Conservation (phyloP, 2,797 vertebrate species). For the Betta splendens region DNA sequence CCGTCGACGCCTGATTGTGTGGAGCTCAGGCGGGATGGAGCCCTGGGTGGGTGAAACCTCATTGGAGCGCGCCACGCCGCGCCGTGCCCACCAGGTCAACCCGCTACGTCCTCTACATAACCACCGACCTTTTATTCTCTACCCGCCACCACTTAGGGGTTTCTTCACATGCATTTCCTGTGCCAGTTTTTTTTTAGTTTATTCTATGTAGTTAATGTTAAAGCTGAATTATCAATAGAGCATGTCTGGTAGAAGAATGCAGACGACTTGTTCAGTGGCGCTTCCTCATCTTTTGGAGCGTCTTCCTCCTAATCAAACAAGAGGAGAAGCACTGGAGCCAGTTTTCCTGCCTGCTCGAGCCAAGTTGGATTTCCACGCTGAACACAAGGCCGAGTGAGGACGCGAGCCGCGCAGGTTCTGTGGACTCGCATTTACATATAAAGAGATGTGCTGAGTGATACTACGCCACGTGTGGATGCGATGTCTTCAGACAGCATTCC, state of each 20-base stretch:
- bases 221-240: too few relatives aligned
- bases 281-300: conserved; percentile 19
- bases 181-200: too few relatives aligned
- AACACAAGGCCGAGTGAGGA: conserved; percentile 30
- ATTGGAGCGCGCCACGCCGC: conserved; percentile 45
- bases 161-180: not conserved
- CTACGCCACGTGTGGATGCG: conserved; percentile 6
- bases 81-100: conserved; percentile 44
- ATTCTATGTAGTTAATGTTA: too few relatives aligned
- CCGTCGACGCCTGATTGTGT: conserved; percentile 87
- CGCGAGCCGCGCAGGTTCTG: too few relatives aligned
- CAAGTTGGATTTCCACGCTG: conserved; percentile 42
- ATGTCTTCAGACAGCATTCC: conserved; percentile 30
- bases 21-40: conserved; percentile 79
- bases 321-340: conserved; percentile 31
- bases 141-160: conserved; percentile 2
- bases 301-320: conserved; percentile 26
- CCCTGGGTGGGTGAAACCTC: conserved; percentile 56
- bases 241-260: too few relatives aligned
- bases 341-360: conserved; percentile 24
- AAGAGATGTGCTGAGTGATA: conserved; percentile 28
- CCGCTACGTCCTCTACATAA: conserved; percentile 37
- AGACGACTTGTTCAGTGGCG: too few relatives aligned
- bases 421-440: conserved; percentile 32
- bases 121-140: conserved; percentile 29